Conservation (phyloP, 2,797 vertebrate genomes). For the Anguilla marmorata region DNA sequence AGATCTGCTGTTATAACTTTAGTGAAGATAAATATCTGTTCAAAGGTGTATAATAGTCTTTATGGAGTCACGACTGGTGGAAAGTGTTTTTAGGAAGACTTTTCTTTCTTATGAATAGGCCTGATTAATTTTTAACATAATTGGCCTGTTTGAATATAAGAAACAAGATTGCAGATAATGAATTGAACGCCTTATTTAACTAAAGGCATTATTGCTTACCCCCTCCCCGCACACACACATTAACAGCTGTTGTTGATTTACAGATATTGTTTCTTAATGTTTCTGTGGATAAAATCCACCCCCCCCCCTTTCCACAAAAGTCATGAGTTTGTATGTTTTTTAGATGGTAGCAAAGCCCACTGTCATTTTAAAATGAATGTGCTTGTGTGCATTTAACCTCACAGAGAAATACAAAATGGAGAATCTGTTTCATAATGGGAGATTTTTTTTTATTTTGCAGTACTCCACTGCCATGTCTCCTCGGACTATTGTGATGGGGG, state of each 20-base stretch:
- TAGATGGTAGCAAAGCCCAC: background rate
- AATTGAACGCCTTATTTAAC: background rate
- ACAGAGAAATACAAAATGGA: background rate
- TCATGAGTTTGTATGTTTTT: background rate
- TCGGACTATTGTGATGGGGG: too few relatives aligned
- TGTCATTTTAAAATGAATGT: background rate
- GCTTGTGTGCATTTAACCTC: background rate
- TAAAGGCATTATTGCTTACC: background rate
- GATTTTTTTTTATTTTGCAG: background rate
- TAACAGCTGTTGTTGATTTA: background rate
- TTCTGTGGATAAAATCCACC: background rate
- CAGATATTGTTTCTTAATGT: background rate
- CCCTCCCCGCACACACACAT: background rate
- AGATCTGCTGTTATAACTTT: background rate
- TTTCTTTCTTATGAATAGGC: background rate
- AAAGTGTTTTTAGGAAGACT: background rate
- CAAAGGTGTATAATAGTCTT: background rate
- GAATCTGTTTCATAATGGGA: background rate
- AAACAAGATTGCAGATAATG: background rate
- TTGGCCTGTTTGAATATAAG: background rate
- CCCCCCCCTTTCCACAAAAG: background rate
- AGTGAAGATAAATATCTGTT: background rate
- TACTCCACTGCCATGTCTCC: background rate
- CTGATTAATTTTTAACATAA: background rate
- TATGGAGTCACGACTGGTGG: background rate